Conservation (phyloP, 1,140 invertebrate species). For the Conus betulinus region DNA sequence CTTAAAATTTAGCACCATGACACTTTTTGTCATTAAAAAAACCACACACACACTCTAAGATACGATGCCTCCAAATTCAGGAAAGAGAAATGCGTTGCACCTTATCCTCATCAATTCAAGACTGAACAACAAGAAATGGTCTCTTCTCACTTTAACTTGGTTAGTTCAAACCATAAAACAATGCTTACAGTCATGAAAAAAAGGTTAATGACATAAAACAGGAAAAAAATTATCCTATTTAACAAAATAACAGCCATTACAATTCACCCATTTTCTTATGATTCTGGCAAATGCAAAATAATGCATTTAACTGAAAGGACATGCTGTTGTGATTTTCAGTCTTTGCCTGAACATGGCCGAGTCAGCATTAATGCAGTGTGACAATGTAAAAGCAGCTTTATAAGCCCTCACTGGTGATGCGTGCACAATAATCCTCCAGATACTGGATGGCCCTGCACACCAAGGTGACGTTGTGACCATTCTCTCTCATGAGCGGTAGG, state of each 20-base stretch:
- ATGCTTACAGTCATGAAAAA: neutral
- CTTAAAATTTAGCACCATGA: too few species aligned
- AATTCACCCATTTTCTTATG: neutral
- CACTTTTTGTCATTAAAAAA: too few species aligned
- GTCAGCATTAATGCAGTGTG: neutral
- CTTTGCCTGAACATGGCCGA: neutral
- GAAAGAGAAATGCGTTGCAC: too few species aligned
- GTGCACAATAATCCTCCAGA: slow-evolving; percentile 50
- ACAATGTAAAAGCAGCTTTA: slow-evolving; percentile 4
- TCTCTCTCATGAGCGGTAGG: slow-evolving; percentile 55
- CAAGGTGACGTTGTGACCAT: slow-evolving; percentile 51
- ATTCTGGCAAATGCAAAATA: neutral
- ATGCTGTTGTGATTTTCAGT: neutral
- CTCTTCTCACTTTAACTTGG: neutral
- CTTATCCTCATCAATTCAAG: too few species aligned
- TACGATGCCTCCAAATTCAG: too few species aligned
- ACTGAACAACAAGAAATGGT: too few species aligned
- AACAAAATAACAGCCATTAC: neutral
- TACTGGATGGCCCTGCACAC: slow-evolving; percentile 53
- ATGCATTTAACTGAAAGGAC: neutral
- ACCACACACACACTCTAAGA: too few species aligned
- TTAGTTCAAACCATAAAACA: neutral
- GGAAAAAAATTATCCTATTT: neutral
- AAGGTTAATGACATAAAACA: neutral
- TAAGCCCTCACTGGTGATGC: slow-evolving; percentile 39